Evolutionary conservation across 30 jellyfish, hydroid and myxozoan species (phyloP), one percentile per base, ranked within the genome.

Genomic region (Phacellophora camtschatica): DNA sequence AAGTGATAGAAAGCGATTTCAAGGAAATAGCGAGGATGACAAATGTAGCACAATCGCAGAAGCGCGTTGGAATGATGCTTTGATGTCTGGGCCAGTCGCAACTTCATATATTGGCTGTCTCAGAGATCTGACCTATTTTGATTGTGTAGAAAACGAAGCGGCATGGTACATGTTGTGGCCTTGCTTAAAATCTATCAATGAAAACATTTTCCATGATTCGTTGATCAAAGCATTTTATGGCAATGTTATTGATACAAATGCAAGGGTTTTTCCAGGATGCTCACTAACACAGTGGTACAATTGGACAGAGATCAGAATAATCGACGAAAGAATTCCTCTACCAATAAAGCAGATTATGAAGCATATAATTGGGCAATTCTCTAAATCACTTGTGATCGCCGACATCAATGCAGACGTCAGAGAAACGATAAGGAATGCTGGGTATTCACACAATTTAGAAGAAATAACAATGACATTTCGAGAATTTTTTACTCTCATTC

Each of bases 11-110:
- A 80, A 80, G 24, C 20, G 67, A 30, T 25, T 80, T 50, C 76
- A 37, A 32, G 46, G 31, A 12, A 37, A 12, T 1, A 64, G 55
- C 43, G 75, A 65, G 51, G 91, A 80, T 35, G 91, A 80, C 32
- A 80, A 80, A 68, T 29, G 23, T 12, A 9, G 10, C 41, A 34
- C 57, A 5, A 80, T 54, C 7, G 18, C 6, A 8, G 83, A 80
- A 16, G 48, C 83, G 8, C 24, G 24, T 13, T 80, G 91, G 91
- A 80, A 80, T 29, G 36, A 56, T 20, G 33, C 31, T 2, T 31
- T 76, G 45, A 76, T 76, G 80, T 41, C 80, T 8, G 88, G 80
- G 9, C 88, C 88, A 2, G 81, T 76, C 13, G 12, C 78, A 7
- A 5, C 70, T 1, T 79, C 88, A 4, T 76, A 76, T 34, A 23